phyloP scores from a whole-genome alignment of 2,113 vertebrate species.

The Ceyx cyanopectus region DNA sequence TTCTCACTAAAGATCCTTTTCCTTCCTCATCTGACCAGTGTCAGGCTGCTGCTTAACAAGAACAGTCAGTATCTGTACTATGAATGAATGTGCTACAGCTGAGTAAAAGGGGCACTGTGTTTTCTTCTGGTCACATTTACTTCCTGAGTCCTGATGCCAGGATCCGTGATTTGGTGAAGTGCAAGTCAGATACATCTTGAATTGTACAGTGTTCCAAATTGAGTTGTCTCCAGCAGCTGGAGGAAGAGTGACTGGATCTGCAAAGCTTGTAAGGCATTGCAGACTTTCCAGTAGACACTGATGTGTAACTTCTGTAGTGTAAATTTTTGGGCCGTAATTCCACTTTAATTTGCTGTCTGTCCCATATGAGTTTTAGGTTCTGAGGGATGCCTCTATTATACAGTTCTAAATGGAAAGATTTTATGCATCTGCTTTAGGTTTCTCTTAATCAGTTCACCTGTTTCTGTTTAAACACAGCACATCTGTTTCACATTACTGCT shows the following conservation, averaged over 20 bases:
- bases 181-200: not conserved
- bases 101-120: not conserved
- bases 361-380: not conserved
- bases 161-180: not conserved
- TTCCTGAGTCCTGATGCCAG: not conserved
- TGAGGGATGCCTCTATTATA: constrained; percentile 8
- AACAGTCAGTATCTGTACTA: not conserved
- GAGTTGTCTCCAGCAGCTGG: constrained; percentile 19
- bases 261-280: not conserved
- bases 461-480: constrained; percentile 65
- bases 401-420: constrained; percentile 53
- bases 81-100: not conserved
- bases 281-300: not conserved
- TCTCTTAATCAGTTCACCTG: constrained; percentile 67
- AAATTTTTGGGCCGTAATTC: constrained; percentile 33
- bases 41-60: not conserved
- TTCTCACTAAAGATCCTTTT: not conserved
- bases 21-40: not conserved
- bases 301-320: constrained; percentile 33
- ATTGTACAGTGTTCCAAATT: not conserved
- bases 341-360: constrained; percentile 37
- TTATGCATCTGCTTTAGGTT: constrained; percentile 65
- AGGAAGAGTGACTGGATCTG: not conserved
- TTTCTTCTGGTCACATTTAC: not conserved
- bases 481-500: constrained; percentile 62